Base-by-base conservation (phyloP, 2,113 vertebrate genomes). In the Pipa parva region DNA sequence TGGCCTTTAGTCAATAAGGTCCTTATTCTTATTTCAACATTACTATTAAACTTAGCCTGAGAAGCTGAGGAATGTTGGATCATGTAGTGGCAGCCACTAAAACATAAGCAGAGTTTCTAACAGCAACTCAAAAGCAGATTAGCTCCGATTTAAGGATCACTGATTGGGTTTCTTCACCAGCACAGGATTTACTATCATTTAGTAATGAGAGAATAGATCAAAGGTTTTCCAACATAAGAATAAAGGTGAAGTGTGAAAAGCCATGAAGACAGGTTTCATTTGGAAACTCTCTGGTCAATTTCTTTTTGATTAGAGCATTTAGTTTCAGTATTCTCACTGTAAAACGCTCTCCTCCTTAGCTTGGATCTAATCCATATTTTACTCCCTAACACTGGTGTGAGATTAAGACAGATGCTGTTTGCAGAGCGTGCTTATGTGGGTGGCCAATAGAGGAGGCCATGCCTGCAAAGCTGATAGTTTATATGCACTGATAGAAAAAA, bases 401-500 rank as follows among this genome's bases (percentile, higher is more conserved):
- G 85, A 88, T 81, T 80, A 81, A 89, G 82, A 85, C 83, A 78
- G 80, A 87, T 88, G 87, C 85, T 89, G 90, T 91, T 94, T 92
- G 88, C 89, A 93, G 89, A 91, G 90, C 85, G 87, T 84, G 91
- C 75, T 88, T 79, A 63, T 49, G 89, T 95, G 93, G 92, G 94
- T 96, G 95, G 93, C 91, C 93, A 72, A 77, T 76, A 52, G 20
- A 72, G 74, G 78, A 80, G 89, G 80, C 82, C 78, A 77, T 36
- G 64, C 80, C 78, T 81, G 75, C 82, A 82, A 78, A 85, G 88
- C 90, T 93, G 91, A 91, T 91, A 89, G 51, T 13, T 15, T 54
- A 7, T 28, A 56, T 24, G 24, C 33, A 33, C 26, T 17, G 25
- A 28, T 45, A 12, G 28, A 20, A n/a, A 15, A 42, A 24, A 11